Evolutionary conservation across 2,888 invertebrate genomes (phyloP).

Genomic region (Calliopum simillimum): DNA sequence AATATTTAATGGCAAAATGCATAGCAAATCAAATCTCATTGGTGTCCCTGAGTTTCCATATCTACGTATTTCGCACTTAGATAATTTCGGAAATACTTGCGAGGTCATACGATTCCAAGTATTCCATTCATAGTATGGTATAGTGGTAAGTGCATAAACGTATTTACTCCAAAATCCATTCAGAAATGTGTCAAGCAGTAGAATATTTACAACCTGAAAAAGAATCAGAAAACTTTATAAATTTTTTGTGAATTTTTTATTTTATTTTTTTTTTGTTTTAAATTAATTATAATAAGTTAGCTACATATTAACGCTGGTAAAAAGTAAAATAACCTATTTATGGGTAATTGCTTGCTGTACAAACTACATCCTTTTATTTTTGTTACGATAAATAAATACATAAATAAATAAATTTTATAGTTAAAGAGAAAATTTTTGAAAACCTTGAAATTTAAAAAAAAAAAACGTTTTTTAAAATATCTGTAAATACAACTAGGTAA

Average conservation of each 20-base stretch:
- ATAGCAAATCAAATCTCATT: slow-evolving; percentile 81
- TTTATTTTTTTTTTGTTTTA: too few relatives aligned
- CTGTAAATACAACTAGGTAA: too few relatives aligned
- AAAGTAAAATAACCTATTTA: too few relatives aligned
- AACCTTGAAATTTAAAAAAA: too few relatives aligned
- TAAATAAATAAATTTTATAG: too few relatives aligned
- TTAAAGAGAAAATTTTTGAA: too few relatives aligned
- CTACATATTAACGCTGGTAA: too few relatives aligned
- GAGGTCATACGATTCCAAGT: slow-evolving; percentile 62
- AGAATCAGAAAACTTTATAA: neutral
- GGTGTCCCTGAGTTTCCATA: slow-evolving; percentile 86
- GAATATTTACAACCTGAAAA: slow-evolving; percentile 58
- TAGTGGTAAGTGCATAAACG: slow-evolving; percentile 54
- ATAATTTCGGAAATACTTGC: slow-evolving; percentile 72
- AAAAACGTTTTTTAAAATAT: too few relatives aligned
- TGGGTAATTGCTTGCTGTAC: too few relatives aligned
- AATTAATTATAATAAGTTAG: neutral
- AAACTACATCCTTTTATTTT: too few relatives aligned
- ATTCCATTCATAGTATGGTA: slow-evolving; percentile 59
- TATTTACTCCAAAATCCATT: slow-evolving; percentile 64
- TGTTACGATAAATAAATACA: too few relatives aligned
- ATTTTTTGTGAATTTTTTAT: neutral
- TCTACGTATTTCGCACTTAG: slow-evolving; percentile 90
- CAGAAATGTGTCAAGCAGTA: slow-evolving; percentile 59
- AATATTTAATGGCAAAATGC: slow-evolving; percentile 81